These are phyloP conservation scores for Protomyctophum bolini DNA, from an alignment of 2,113 vertebrate species.

Conservation along the genomic window DNA sequence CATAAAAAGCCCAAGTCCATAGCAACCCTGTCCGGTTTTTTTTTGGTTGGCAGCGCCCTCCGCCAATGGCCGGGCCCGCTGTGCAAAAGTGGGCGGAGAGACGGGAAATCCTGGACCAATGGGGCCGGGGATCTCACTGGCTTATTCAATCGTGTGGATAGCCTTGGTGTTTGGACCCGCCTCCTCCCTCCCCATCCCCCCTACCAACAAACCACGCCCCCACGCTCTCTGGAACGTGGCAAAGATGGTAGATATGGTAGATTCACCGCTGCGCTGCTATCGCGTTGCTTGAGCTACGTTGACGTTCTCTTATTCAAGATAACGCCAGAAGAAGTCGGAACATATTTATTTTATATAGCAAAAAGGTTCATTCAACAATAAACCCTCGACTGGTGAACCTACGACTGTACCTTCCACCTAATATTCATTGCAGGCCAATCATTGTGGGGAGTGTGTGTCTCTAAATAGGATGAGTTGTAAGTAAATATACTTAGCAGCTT, in stretches of 20 bases:
- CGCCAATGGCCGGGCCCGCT: slow-evolving; percentile 21
- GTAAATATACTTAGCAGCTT: not conserved
- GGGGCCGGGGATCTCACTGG: slow-evolving; percentile 12
- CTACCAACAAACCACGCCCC: slow-evolving; percentile 17
- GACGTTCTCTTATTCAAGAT: too few species aligned
- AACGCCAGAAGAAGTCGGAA: too few species aligned
- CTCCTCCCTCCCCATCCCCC: slow-evolving; percentile 20
- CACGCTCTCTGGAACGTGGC: slow-evolving; percentile 69
- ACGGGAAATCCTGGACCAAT: slow-evolving; percentile 24
- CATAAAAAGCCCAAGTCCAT: slow-evolving; percentile 41
- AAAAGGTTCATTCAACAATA: too few species aligned
- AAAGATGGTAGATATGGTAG: slow-evolving; percentile 72
- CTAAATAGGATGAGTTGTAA: not conserved
- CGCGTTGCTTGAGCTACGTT: slow-evolving; percentile 11
- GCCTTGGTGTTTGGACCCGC: slow-evolving; percentile 39
- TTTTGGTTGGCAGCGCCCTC: not conserved
- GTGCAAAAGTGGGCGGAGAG: slow-evolving; percentile 6
- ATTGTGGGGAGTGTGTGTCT: not conserved
- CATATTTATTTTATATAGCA: too few species aligned
- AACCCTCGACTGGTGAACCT: too few species aligned
- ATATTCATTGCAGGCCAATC: too few species aligned
- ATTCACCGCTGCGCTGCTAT: slow-evolving; percentile 1
- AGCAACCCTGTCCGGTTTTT: slow-evolving; percentile 32
- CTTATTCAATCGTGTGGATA: slow-evolving; percentile 73
- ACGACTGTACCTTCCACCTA: too few species aligned